Percentiles rank a stretch among this genome's conserved stretches.
Conservation (phyloP, 2,888 invertebrate genomes). For the Idaea straminata region DNA sequence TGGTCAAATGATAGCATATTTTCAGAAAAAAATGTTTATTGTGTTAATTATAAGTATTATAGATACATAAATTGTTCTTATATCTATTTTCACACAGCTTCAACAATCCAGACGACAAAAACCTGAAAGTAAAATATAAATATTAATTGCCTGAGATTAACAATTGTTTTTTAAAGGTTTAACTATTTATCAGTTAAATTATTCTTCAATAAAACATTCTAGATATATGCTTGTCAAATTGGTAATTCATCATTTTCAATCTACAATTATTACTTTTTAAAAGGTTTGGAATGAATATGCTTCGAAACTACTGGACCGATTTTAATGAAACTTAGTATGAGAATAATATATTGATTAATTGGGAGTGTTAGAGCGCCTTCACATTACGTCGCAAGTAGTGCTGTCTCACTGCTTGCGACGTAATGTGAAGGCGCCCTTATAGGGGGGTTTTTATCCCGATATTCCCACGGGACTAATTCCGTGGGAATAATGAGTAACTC, state of each 20-base stretch:
- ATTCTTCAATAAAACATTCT: constrained; percentile 51
- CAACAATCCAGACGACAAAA: background rate
- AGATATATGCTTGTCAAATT: constrained; percentile 66
- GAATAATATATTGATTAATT: too few species aligned
- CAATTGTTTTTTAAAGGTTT: background rate
- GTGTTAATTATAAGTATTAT: background rate
- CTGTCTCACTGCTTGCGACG: too few species aligned
- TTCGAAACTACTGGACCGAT: too few species aligned
- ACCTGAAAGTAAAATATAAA: background rate
- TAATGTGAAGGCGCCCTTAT: too few species aligned
- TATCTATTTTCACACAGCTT: background rate
- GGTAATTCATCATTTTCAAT: constrained; percentile 34
- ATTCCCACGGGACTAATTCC: too few species aligned
- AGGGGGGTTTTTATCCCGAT: too few species aligned
- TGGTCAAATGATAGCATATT: constrained; percentile 30
- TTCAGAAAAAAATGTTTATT: constrained; percentile 8
- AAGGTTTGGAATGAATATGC: too few species aligned
- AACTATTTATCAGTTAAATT: constrained; percentile 32
- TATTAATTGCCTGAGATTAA: background rate
- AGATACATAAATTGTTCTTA: background rate
- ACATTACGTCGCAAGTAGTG: too few species aligned
- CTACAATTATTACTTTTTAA: too few species aligned
- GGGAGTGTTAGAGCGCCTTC: too few species aligned
- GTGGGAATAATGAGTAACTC: too few species aligned
- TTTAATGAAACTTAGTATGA: too few species aligned